Conservation (phyloP, 2,888 invertebrate species). For the Caenorhabditis sp. region DNA sequence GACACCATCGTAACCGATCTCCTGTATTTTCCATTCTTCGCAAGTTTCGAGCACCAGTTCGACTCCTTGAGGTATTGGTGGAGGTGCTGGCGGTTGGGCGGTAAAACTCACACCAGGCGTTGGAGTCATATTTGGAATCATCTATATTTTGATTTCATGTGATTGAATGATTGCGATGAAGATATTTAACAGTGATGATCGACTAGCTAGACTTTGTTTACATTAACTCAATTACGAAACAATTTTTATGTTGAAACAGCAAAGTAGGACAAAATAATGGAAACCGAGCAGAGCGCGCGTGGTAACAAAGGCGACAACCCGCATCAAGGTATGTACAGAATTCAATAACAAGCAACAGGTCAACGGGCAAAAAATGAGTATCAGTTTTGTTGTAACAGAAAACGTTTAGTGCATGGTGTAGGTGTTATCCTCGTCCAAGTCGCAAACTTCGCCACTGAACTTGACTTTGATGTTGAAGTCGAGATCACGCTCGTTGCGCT, state of each 20-base stretch:
- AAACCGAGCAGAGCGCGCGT: constrained; percentile 46
- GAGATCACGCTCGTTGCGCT: constrained; percentile 91
- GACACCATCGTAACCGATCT: constrained; percentile 65
- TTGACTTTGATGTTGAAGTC: constrained; percentile 82
- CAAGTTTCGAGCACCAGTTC: constrained; percentile 41
- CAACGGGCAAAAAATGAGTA: constrained; percentile 23
- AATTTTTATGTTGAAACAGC: not conserved
- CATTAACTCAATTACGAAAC: not conserved
- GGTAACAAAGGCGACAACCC: constrained; percentile 43
- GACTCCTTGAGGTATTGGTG: constrained; percentile 27
- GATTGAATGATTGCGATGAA: not conserved
- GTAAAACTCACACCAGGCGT: not conserved
- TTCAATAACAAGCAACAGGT: constrained; percentile 5
- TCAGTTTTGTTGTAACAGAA: constrained; percentile 16
- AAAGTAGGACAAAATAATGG: constrained; percentile 23
- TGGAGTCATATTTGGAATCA: not conserved
- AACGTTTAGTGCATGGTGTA: constrained; percentile 75
- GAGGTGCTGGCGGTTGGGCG: not conserved
- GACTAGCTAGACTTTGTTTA: not conserved
- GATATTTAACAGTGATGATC: not conserved
- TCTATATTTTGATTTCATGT: not conserved
- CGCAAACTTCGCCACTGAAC: constrained; percentile 77
- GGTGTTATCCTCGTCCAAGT: constrained; percentile 72
- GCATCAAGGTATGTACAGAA: constrained; percentile 48
- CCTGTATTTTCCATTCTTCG: constrained; percentile 64